These are phyloP conservation scores for Melozone crissalis DNA, from an alignment of 2,113 vertebrate species.

Conservation along the genomic window DNA sequence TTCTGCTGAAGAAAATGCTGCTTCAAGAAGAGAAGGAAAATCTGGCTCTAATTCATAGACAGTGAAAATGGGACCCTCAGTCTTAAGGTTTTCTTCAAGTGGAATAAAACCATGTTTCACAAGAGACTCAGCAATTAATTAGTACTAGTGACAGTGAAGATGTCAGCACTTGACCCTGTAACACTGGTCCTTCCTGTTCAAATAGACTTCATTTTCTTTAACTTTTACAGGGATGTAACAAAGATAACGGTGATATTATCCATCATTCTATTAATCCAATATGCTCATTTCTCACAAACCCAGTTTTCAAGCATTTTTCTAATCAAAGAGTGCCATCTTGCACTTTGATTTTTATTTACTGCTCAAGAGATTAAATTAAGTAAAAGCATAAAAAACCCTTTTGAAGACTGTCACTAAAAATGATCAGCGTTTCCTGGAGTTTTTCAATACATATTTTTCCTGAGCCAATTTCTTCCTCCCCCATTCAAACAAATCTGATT, in stretches of 20 bases:
- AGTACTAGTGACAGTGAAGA: neutral
- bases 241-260: neutral
- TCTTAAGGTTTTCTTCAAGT: neutral
- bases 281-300: neutral
- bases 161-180: neutral
- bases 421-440: neutral
- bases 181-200: neutral
- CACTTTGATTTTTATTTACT: slow-evolving; percentile 5
- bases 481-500: slow-evolving; percentile 39
- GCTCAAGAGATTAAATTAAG: slow-evolving; percentile 37
- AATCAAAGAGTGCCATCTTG: neutral
- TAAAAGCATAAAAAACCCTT: slow-evolving; percentile 8
- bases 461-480: slow-evolving; percentile 26
- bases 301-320: neutral
- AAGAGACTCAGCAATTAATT: neutral
- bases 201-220: neutral
- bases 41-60: neutral
- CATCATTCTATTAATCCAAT: neutral
- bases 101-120: neutral
- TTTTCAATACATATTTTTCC: slow-evolving; percentile 12
- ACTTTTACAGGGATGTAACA: neutral
- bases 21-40: neutral
- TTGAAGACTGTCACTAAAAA: slow-evolving; percentile 1
- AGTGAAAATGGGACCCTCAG: neutral
- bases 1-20: neutral